Conservation (phyloP, 23 tunicate species). For the Ciona savignyi region DNA sequence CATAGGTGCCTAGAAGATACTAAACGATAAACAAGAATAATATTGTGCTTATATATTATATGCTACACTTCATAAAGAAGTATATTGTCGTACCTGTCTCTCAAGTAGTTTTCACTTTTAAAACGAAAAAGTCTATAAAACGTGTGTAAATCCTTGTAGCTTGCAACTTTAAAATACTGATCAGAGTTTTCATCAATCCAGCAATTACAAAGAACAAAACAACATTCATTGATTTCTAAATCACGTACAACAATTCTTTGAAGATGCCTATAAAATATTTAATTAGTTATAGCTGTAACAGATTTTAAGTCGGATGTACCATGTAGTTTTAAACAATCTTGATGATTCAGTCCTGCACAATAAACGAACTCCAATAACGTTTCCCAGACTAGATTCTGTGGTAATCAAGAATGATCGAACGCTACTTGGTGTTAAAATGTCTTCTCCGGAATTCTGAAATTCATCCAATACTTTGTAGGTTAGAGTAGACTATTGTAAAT, state of each 20-base stretch:
- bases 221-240: not conserved
- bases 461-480: not conserved
- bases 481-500: not conserved
- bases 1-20: not conserved
- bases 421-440: not conserved
- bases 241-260: not conserved
- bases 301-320: not conserved
- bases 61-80: too few species aligned
- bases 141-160: not conserved
- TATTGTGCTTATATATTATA: too few species aligned
- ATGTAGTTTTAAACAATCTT: not conserved
- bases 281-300: not conserved
- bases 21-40: too few species aligned
- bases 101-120: not conserved
- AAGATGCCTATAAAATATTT: not conserved
- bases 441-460: not conserved
- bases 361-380: not conserved
- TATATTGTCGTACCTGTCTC: not conserved
- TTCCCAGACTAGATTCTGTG: not conserved
- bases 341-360: not conserved
- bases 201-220: not conserved
- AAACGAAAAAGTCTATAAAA: not conserved
- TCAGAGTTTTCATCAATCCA: not conserved
- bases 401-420: not conserved
- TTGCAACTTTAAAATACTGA: not conserved